These are phyloP conservation scores for Agapornis roseicollis DNA, from an alignment of 2,113 vertebrate species.

Conservation along the genomic window DNA sequence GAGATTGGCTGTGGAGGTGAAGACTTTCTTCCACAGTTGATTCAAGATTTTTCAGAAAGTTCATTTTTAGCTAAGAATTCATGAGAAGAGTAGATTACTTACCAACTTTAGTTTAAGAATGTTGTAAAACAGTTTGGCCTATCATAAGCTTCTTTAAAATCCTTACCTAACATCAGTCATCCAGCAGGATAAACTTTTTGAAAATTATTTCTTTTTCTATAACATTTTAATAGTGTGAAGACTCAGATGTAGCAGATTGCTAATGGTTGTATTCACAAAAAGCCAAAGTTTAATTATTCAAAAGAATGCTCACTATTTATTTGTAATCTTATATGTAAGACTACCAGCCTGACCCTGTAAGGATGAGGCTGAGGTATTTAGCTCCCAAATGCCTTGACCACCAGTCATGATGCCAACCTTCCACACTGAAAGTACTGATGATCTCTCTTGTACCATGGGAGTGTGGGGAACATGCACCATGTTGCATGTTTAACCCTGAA, in stretches of 20 bases:
- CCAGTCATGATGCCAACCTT: background rate
- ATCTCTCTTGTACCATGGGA: background rate
- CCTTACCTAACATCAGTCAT: background rate
- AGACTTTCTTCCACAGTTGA: background rate
- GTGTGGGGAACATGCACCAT: background rate
- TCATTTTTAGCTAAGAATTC: constrained; percentile 2
- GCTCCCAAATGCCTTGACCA: background rate
- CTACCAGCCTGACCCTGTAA: background rate
- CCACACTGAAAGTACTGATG: background rate
- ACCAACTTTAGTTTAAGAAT: background rate
- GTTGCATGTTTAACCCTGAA: background rate
- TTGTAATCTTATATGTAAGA: background rate
- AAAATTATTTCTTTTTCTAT: background rate
- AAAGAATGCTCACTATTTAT: background rate
- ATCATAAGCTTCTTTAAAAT: constrained; percentile 5
- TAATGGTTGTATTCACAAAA: background rate
- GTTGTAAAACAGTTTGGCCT: background rate
- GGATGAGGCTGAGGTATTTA: background rate
- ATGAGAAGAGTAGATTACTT: background rate
- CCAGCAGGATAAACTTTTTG: background rate
- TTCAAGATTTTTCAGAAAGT: background rate
- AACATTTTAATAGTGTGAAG: background rate
- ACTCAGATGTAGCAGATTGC: background rate
- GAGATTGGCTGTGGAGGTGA: background rate
- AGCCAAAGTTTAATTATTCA: background rate